Evolutionary conservation across 2,888 invertebrate species (phyloP), one percentile per base, ranked within the genome.

Genomic region (Hypolimnas misippus): DNA sequence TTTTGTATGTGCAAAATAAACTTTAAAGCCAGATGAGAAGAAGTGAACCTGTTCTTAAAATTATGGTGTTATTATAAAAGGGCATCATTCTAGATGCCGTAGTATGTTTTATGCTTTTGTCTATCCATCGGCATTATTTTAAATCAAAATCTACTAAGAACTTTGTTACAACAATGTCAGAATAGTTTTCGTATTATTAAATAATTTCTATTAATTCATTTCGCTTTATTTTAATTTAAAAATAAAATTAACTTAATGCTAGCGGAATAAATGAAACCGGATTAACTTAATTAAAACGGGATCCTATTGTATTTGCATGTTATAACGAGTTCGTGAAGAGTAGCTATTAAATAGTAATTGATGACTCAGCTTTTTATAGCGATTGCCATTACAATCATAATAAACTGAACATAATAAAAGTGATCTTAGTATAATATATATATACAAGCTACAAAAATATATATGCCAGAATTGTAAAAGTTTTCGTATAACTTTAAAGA

Each of bases 251-350:
- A 25, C 25, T 29, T 50, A 50, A 50, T 50, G 25, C 50, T 14
- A 25, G n/a, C 29, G 25, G 50, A 14, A 31, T 31, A 16, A 29
- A 51, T 51, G 31, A 51, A 51, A 33, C 17, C 42, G n/a, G n/a
- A 50, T 50, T 29, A 33, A 51, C 31, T 29, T 31, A 51, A 51
- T 51, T 51, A 29, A 51, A 51, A 51, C 51, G 51, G 51, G 14
- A 51, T 51, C 51, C 31, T 51, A 31, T 31, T 51, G 31, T 51
- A 51, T 31, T 51, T 31, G 29, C 51, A 31, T 31, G 51, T 31
- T 51, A 51, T 51, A 29, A 33, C 44, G 44, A 46, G 44, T 21
- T 46, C 44, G 19, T 21, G 44, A 46, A 46, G 44, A 46, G 19
- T 21, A 31, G 51, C 51, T 51, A 51, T 31, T 51, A 51, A 29